Evolutionary conservation across 2,888 invertebrate genomes (phyloP).

Genomic region (Autographa pulchrina): DNA sequence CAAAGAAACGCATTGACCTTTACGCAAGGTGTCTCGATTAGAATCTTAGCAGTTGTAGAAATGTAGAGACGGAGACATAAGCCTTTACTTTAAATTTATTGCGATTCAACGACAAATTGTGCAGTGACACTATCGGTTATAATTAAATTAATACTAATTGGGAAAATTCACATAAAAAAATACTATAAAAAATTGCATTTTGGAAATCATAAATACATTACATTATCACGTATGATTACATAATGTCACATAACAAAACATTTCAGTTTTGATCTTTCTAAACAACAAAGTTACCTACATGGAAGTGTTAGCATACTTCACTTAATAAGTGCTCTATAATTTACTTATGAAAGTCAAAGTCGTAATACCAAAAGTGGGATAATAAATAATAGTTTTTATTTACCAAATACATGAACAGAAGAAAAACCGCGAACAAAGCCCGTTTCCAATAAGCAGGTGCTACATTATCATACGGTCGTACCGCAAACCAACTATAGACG

Average conservation of each 20-base stretch:
- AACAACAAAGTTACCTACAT: not conserved
- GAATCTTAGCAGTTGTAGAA: constrained; percentile 69
- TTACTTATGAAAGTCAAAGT: not conserved
- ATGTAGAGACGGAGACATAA: constrained; percentile 43
- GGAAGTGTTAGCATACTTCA: not conserved
- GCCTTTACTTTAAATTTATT: constrained; percentile 30
- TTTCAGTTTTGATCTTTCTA: too few species aligned
- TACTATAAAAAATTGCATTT: not conserved
- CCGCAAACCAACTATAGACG: constrained; percentile 55
- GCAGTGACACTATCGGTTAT: not conserved
- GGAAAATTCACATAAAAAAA: not conserved
- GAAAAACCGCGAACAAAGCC: constrained; percentile 50
- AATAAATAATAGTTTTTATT: constrained; percentile 24
- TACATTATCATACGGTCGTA: constrained; percentile 50
- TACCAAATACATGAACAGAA: constrained; percentile 26
- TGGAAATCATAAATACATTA: not conserved
- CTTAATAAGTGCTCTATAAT: not conserved
- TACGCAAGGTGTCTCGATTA: constrained; percentile 70
- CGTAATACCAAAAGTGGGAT: constrained; percentile 11
- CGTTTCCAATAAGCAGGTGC: constrained; percentile 72
- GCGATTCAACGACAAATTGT: constrained; percentile 7
- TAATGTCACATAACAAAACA: too few species aligned
- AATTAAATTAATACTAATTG: not conserved
- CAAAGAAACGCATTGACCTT: constrained; percentile 66
- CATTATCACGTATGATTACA: not conserved